Conservation (phyloP, 2,113 vertebrate species). For the Cheilinus undulatus region DNA sequence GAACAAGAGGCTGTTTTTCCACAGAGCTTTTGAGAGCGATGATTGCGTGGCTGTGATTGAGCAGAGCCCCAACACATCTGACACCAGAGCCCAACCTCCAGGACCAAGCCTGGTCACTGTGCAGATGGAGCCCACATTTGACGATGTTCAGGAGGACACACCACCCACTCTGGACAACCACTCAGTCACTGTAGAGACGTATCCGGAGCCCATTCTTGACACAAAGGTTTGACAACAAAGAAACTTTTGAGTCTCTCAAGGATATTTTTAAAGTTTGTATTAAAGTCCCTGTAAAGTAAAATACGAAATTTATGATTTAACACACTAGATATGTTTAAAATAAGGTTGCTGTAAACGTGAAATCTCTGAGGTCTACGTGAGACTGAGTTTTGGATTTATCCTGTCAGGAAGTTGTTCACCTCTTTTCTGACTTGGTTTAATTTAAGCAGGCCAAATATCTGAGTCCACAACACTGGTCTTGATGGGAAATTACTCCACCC, state of each 20-base stretch:
- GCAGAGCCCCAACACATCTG: conserved; percentile 75
- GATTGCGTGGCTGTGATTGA: conserved; percentile 71
- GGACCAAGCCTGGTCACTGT: conserved; percentile 71
- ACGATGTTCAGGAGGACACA: conserved; percentile 56
- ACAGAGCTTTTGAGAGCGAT: conserved; percentile 85
- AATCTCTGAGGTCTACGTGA: no score
- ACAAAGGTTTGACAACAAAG: conserved; percentile 68
- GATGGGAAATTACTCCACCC: no score
- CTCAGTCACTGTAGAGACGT: conserved; percentile 75
- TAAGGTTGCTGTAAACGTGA: no score
- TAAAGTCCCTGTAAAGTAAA: no score
- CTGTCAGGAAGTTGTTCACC: no score
- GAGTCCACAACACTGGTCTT: no score
- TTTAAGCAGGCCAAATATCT: no score
- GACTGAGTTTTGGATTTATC: no score
- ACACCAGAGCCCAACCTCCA: conserved; percentile 71
- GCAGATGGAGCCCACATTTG: conserved; percentile 73
- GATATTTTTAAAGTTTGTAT: no score
- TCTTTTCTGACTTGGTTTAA: no score
- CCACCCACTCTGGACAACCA: conserved; percentile 42
- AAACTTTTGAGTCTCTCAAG: neutral
- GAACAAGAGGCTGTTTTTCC: neutral
- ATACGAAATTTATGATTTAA: no score
- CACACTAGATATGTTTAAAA: no score
- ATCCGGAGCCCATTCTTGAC: conserved; percentile 73